These are phyloP conservation scores for Dendrolimus kikuchii DNA, from an alignment of 1,140 invertebrate species.

Conservation along the genomic window DNA sequence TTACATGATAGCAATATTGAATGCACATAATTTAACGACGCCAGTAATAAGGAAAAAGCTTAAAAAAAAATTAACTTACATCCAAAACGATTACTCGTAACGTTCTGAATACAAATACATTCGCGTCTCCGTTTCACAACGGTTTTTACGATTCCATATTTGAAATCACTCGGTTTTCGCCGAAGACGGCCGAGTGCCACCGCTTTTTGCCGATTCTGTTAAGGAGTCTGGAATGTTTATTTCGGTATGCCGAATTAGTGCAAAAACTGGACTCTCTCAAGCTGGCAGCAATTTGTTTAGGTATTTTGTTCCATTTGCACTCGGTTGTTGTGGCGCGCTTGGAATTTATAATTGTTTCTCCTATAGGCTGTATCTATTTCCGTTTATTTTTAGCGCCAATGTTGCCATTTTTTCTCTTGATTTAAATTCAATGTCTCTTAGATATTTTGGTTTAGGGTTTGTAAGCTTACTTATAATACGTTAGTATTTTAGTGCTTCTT, in stretches of 20 bases:
- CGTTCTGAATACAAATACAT: conserved; percentile 14
- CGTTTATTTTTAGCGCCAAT: conserved; percentile 7
- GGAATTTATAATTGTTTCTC: conserved; percentile 43
- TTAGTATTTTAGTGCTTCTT: not conserved
- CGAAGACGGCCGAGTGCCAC: conserved; percentile 24
- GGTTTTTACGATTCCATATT: conserved; percentile 43
- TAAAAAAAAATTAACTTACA: too few species aligned
- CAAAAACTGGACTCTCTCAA: conserved; percentile 61
- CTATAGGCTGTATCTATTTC: conserved; percentile 34
- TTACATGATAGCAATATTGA: too few species aligned
- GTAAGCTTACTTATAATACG: not conserved
- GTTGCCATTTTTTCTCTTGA: not conserved
- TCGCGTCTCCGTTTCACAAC: conserved; percentile 27
- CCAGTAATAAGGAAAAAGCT: too few species aligned
- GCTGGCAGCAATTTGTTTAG: conserved; percentile 63
- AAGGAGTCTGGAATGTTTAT: conserved; percentile 67
- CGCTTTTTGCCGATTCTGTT: conserved; percentile 45
- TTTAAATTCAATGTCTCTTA: too few species aligned
- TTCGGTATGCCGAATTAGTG: conserved; percentile 70
- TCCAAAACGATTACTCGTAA: conserved; percentile 2
- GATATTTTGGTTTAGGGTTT: not conserved
- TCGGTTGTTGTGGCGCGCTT: conserved; percentile 21
- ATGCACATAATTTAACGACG: too few species aligned
- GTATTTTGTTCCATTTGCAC: conserved; percentile 59
- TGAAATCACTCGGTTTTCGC: conserved; percentile 37